Evolutionary conservation across 2,888 invertebrate genomes (phyloP).

Genomic region (Hydraecia micacea): DNA sequence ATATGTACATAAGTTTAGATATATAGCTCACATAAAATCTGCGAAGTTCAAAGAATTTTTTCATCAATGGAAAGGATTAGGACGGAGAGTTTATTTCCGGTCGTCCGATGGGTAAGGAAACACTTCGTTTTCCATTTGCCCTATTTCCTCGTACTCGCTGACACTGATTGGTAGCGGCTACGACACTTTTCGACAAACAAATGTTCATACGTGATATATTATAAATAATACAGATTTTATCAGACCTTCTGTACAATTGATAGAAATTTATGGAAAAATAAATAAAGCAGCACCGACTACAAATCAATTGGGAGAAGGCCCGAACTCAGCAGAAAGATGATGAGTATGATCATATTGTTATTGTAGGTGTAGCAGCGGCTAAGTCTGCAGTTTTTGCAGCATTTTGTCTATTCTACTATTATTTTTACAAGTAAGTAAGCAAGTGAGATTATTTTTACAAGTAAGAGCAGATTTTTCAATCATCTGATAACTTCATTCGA

Average conservation of each 20-base stretch:
- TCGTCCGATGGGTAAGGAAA: slow-evolving; percentile 11
- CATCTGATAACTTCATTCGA: too few species aligned
- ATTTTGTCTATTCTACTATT: not conserved
- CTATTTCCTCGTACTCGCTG: not conserved
- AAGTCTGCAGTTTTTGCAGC: not conserved
- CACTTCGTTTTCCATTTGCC: slow-evolving; percentile 19
- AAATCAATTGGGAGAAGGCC: not conserved
- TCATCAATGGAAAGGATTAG: not conserved
- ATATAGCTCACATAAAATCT: not conserved
- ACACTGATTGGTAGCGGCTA: not conserved
- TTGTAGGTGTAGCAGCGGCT: not conserved
- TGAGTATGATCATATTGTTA: not conserved
- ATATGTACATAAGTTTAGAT: not conserved
- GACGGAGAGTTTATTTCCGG: slow-evolving; percentile 28
- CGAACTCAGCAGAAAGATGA: not conserved
- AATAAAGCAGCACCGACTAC: too few species aligned
- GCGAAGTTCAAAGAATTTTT: not conserved
- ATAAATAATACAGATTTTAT: too few species aligned
- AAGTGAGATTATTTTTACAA: too few species aligned
- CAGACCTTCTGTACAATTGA: not conserved
- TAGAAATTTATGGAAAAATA: not conserved
- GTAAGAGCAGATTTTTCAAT: too few species aligned
- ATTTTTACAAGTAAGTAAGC: not conserved
- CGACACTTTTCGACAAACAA: not conserved
- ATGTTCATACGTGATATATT: not conserved